Conservation (phyloP, 2,113 vertebrate genomes). For the Pseudorasbora parva region DNA sequence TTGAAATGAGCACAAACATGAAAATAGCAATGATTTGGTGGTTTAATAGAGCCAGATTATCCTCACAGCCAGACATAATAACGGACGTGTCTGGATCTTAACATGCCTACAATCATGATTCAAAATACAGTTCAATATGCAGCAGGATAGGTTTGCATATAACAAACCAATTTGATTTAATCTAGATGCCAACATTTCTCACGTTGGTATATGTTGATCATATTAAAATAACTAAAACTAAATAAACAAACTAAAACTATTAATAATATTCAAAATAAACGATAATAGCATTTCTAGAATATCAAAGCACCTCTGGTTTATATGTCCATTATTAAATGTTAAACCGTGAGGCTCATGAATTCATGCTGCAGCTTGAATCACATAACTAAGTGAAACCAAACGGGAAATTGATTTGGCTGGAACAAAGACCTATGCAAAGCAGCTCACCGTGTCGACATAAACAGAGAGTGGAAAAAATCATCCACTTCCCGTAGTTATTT, state of each 20-base stretch:
- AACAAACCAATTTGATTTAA: too few species aligned
- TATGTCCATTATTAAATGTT: background rate
- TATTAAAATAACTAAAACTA: too few species aligned
- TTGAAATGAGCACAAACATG: background rate
- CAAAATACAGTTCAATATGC: too few species aligned
- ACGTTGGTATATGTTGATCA: too few species aligned
- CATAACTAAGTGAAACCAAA: background rate
- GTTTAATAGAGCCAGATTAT: too few species aligned
- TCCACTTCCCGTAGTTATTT: constrained; percentile 15
- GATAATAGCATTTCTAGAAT: background rate
- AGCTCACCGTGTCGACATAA: background rate
- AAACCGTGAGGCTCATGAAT: background rate
- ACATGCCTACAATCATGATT: too few species aligned
- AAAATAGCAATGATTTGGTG: background rate
- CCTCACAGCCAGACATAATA: too few species aligned
- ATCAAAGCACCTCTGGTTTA: background rate
- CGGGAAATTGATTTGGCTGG: background rate
- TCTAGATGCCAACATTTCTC: too few species aligned
- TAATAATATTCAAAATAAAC: background rate
- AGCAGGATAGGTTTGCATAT: too few species aligned
- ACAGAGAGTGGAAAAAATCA: background rate
- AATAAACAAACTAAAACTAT: too few species aligned
- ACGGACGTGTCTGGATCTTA: too few species aligned
- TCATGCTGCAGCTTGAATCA: background rate
- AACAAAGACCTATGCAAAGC: background rate